These are phyloP conservation scores for Rhinoraja longicauda DNA, from an alignment of 2,797 vertebrate species.

Conservation along the genomic window DNA sequence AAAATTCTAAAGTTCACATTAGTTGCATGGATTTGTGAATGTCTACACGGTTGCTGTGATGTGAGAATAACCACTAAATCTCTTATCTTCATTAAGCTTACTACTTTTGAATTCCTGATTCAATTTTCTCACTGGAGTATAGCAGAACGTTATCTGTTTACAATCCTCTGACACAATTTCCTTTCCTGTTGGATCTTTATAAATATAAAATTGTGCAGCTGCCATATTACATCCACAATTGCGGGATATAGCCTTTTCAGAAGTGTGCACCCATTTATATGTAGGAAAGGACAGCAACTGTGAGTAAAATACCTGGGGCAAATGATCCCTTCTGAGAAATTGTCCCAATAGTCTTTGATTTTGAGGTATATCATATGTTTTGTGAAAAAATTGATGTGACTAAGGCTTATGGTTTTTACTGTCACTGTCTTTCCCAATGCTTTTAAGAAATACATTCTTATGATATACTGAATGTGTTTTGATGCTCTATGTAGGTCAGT, in stretches of 20 bases:
- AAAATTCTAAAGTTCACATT: too few species aligned
- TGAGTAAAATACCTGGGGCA: neutral
- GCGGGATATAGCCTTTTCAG: neutral
- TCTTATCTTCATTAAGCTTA: neutral
- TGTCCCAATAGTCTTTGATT: neutral
- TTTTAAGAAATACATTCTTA: neutral
- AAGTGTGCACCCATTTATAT: neutral
- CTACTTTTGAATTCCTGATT: neutral
- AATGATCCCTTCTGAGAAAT: neutral
- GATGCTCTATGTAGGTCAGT: neutral
- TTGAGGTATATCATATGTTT: neutral
- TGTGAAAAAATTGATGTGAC: neutral
- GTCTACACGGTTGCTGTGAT: too few species aligned
- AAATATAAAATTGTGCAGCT: neutral
- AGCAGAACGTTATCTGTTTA: neutral
- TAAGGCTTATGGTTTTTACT: neutral
- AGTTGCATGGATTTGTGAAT: too few species aligned
- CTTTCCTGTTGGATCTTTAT: neutral
- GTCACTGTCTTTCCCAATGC: neutral
- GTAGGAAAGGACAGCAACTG: neutral
- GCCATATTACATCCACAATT: neutral
- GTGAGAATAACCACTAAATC: too few species aligned
- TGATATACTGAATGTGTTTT: slow-evolving; percentile 17
- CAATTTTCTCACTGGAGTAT: neutral
- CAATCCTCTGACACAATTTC: neutral